Conservation (phyloP, 2,797 vertebrate species). For the Chanos chanos region DNA sequence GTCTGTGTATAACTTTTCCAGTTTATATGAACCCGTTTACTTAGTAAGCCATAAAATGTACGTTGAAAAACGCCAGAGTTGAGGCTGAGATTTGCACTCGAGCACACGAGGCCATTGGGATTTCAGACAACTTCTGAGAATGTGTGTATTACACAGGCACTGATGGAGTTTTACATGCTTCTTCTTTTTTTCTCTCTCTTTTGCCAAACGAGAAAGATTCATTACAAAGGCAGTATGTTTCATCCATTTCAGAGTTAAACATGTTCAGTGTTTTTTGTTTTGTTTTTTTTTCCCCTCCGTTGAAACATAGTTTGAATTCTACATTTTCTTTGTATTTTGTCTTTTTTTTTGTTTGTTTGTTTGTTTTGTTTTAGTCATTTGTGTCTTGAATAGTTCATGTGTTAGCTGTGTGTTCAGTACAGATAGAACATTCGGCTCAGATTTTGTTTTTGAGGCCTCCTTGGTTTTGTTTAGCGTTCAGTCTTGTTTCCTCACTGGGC, state of each 20-base stretch:
- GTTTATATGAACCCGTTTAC: conserved; percentile 80
- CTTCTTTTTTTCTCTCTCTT: no score
- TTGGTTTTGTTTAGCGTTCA: conserved; percentile 40
- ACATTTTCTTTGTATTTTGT: conserved; percentile 26
- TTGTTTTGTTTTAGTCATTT: conserved; percentile 40
- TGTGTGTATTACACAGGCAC: conserved; percentile 39
- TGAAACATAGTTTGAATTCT: conserved; percentile 41
- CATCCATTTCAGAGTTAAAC: conserved; percentile 43
- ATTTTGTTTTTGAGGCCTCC: conserved; percentile 41
- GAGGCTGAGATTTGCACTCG: conserved; percentile 76
- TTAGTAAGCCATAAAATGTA: conserved; percentile 83
- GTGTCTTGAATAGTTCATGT: conserved; percentile 52
- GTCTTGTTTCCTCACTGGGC: conserved; percentile 48
- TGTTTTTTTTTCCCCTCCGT: conserved; percentile 17
- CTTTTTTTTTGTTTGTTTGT: conserved; percentile 17
- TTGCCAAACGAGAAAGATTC: conserved; percentile 65
- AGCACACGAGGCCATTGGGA: conserved; percentile 54
- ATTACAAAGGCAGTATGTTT: conserved; percentile 26
- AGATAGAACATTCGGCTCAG: conserved; percentile 33
- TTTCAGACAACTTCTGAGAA: conserved; percentile 33
- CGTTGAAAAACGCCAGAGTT: conserved; percentile 73
- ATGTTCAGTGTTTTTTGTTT: conserved; percentile 16
- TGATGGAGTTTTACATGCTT: conserved; percentile 40
- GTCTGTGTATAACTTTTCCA: conserved; percentile 73
- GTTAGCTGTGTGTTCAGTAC: conserved; percentile 38